phyloP scores from a whole-genome alignment of 2,797 vertebrate genomes.

The Erithacus rubecula region DNA sequence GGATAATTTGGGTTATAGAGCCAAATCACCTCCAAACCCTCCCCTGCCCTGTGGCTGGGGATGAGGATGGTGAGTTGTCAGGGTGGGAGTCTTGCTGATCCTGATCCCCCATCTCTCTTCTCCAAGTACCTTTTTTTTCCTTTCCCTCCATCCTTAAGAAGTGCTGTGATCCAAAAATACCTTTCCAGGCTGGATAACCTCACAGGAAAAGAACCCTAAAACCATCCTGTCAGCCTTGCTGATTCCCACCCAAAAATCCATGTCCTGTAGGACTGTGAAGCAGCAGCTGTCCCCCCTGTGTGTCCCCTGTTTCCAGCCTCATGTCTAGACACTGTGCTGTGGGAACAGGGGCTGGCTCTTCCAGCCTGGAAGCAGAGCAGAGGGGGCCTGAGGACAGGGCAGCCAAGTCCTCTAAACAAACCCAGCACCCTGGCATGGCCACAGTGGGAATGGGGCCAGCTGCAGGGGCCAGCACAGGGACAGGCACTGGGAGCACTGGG shows the following conservation, averaged over 20 bases:
- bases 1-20: background rate
- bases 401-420: background rate
- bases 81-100: background rate
- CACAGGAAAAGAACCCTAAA: background rate
- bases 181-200: background rate
- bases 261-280: accelerated
- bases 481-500: background rate
- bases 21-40: background rate
- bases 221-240: background rate
- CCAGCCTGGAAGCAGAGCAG: background rate
- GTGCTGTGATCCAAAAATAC: background rate
- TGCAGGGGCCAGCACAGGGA: background rate
- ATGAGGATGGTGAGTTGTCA: accelerated
- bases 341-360: background rate
- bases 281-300: background rate
- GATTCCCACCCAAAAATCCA: accelerated
- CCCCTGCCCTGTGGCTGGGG: background rate
- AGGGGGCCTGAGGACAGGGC: background rate
- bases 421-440: background rate
- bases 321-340: background rate
- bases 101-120: accelerated
- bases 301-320: background rate
- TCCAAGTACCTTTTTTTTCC: accelerated
- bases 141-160: background rate
- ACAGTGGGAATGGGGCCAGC: background rate